Base-by-base conservation (phyloP, 2,888 invertebrate genomes). In the Cabera pusaria region DNA sequence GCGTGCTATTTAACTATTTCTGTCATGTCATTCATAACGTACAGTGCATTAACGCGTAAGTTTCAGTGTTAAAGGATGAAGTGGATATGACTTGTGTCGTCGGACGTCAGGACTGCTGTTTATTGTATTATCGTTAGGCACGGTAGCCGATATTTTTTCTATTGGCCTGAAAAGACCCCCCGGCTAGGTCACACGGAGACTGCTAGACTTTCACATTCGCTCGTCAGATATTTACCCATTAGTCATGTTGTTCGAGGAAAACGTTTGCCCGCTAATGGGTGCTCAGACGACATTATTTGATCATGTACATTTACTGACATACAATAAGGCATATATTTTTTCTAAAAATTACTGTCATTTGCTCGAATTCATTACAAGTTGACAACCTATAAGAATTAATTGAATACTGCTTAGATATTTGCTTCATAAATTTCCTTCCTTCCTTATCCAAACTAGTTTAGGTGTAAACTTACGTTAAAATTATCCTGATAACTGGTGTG, bases 41-140 rank as follows among this genome's bases (percentile, higher is more conserved):
- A 55, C 50, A 49, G 60, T 66, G 64, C 59, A 56, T 62, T 65
- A 52, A 59, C 24, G 52, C 50, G 74, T 77, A 81, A 80, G 78
- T 81, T 70, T 51, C 62, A 67, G 72, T 78, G 76, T 76, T 81
- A 79, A 76, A 58, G 64, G 64, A 74, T 78, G 4, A 71, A 75
- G 82, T 83, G 85, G 81, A 81, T 73, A 66, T 75, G 77, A 76
- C 78, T 77, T 61, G 72, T 71, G 24, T 75, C 71, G 77, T 72
- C 65, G 72, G 62, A 64, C 58, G 60, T 62, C 59, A 55, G 52
- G 61, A 51, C 21, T 59, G 60, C 64, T 58, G 49, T 61, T 50
- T 64, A 57, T 57, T 59, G 53, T 58, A 60, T 60, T 58, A 59
- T 60, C 52, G 55, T 52, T 56, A 49, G 57, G 36, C 50, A 44